Evolutionary conservation across 2,113 vertebrate species (phyloP).

Genomic region (Myrmecobius fasciatus): DNA sequence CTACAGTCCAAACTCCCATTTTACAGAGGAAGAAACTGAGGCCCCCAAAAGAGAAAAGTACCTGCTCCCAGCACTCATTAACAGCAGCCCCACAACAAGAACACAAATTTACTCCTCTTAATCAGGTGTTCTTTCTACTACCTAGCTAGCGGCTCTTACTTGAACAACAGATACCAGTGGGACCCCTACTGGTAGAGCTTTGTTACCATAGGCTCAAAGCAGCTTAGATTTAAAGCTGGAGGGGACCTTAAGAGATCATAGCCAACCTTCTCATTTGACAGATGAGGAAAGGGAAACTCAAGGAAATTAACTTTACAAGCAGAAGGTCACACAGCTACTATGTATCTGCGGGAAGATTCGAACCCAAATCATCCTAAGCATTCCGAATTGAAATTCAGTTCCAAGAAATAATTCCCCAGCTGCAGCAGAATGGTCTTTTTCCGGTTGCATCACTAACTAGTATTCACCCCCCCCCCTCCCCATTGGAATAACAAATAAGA

Average conservation of each 20-base stretch:
- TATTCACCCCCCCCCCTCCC: too few species aligned
- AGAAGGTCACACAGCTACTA: neutral
- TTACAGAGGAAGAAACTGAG: neutral
- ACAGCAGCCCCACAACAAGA: neutral
- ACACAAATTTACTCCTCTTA: neutral
- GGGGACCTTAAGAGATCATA: neutral
- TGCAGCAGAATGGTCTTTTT: neutral
- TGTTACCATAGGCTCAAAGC: neutral
- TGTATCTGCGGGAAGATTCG: neutral
- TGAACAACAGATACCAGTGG: neutral
- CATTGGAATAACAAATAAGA: neutral
- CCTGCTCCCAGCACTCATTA: neutral
- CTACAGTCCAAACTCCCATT: neutral
- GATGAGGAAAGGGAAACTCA: neutral
- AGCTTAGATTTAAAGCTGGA: neutral
- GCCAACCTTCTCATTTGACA: neutral
- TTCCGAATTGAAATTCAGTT: neutral
- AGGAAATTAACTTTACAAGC: neutral
- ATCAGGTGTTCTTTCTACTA: neutral
- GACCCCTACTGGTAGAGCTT: neutral
- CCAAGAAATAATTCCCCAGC: neutral
- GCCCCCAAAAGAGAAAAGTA: neutral
- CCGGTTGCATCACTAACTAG: neutral
- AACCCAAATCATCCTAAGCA: neutral
- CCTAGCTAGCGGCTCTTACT: neutral